Evolutionary conservation across 2,797 vertebrate genomes (phyloP).

Genomic region (Sorex maritimensis): DNA sequence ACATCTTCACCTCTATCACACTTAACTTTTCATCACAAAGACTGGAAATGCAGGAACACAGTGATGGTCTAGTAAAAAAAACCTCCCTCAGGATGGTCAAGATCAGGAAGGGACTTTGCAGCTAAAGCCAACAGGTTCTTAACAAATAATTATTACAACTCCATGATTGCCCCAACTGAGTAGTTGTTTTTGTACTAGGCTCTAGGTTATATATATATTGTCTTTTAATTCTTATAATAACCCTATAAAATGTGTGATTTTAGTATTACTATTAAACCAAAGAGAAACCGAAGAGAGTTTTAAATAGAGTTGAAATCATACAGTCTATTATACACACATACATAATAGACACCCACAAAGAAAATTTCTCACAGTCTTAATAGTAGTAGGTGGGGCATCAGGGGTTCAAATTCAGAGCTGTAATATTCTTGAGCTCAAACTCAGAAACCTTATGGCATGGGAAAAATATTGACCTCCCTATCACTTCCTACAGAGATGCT

Average conservation of each 20-base stretch:
- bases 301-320: background rate
- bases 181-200: background rate
- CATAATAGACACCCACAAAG: background rate
- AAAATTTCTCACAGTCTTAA: slow-evolving; percentile 44
- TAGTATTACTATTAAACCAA: slow-evolving; percentile 56
- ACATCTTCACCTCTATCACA: slow-evolving; percentile 6
- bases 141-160: background rate
- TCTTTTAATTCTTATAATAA: slow-evolving; percentile 55
- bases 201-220: background rate
- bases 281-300: slow-evolving; percentile 25
- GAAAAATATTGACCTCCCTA: background rate
- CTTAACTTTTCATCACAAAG: slow-evolving; percentile 48
- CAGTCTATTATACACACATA: background rate
- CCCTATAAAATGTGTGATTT: background rate
- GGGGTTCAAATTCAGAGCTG: slow-evolving; percentile 14
- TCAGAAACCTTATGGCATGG: background rate
- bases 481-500: background rate
- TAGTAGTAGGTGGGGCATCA: background rate
- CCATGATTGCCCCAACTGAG: background rate
- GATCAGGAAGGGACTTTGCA: background rate
- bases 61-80: background rate
- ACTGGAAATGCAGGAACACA: background rate
- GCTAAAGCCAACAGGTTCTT: background rate
- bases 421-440: slow-evolving; percentile 32
- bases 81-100: background rate